Evolutionary conservation across 2,113 vertebrate genomes (phyloP).

Genomic region (Perca flavescens): DNA sequence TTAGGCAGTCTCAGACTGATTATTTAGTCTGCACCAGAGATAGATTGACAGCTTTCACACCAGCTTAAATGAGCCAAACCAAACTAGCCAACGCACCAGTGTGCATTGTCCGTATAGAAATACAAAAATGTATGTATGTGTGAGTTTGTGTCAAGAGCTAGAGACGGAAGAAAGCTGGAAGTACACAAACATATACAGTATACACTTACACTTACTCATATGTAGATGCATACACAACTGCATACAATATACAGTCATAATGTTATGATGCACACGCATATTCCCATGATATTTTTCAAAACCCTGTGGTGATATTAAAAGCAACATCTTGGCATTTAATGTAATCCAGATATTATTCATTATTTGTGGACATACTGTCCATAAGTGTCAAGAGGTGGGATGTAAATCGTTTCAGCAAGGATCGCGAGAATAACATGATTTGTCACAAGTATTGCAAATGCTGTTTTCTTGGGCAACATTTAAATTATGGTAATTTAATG

Average conservation of each 20-base stretch:
- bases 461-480: conserved; percentile 24
- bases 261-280: background rate
- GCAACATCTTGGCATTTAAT: conserved; percentile 31
- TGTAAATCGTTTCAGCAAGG: conserved; percentile 1
- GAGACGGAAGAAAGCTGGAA: no score
- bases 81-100: no score
- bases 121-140: no score
- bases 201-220: no score
- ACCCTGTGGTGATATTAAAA: conserved; percentile 4
- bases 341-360: conserved; percentile 28
- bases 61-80: background rate
- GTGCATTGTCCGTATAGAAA: no score
- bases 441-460: conserved; percentile 11
- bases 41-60: background rate
- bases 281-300: conserved; percentile 8
- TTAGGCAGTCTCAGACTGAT: background rate
- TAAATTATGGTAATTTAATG: conserved; percentile 51
- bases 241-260: background rate
- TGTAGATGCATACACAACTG: background rate
- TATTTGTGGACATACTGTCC: conserved; percentile 11
- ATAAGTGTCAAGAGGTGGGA: conserved; percentile 11
- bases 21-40: background rate
- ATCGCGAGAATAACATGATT: background rate
- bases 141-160: no score
- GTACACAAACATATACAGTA: no score